phyloP scores from a whole-genome alignment of 35 echinoderm and acorn worm species.

The Acanthaster planci region DNA sequence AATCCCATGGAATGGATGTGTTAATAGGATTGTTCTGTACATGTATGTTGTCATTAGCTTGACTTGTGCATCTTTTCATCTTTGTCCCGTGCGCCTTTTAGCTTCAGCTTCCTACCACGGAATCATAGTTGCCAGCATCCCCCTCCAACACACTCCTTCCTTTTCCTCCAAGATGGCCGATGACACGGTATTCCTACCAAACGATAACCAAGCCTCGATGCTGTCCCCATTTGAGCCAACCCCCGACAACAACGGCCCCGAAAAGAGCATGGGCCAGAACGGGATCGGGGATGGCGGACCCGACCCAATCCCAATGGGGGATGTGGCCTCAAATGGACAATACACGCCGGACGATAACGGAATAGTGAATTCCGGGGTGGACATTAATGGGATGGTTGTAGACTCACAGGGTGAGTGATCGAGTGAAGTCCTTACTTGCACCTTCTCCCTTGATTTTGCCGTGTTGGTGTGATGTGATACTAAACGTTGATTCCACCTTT shows the following conservation, averaged over 20 bases:
- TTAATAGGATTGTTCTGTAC: too few relatives aligned
- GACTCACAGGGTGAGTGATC: conserved; percentile 18
- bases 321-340: conserved; percentile 4
- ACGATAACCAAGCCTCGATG: neutral
- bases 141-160: neutral
- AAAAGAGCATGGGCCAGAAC: neutral
- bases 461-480: conserved; percentile 15
- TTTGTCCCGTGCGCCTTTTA: conserved; percentile 7
- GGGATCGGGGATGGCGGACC: neutral
- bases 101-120: neutral
- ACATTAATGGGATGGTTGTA: conserved; percentile 3
- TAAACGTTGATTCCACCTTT: neutral
- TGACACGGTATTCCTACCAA: conserved; percentile 8
- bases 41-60: neutral
- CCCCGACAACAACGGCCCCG: neutral
- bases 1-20: too few relatives aligned
- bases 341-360: neutral
- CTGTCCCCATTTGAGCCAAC: neutral
- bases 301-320: neutral
- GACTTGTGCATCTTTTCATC: conserved; percentile 11
- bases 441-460: neutral
- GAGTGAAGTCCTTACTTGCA: too few relatives aligned
- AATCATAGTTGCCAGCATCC: neutral
- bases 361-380: neutral
- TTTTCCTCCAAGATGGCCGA: neutral